phyloP scores from a whole-genome alignment of 35 echinoderm and acorn worm species.

The Nesometra sesokonis region DNA sequence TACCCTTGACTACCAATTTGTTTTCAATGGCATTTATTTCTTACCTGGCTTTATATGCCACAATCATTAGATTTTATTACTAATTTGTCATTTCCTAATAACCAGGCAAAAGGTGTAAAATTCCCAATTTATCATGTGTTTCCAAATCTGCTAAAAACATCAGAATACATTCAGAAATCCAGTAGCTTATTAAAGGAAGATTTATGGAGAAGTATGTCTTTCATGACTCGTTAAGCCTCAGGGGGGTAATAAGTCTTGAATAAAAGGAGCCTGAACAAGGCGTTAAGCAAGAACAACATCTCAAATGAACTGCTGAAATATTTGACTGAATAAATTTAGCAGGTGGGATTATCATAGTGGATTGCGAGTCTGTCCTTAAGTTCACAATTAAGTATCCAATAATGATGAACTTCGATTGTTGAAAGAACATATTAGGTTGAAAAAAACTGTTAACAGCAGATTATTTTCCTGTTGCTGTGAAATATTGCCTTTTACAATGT shows the following conservation, averaged over 20 bases:
- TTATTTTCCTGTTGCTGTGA: no score
- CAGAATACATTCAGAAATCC: neutral
- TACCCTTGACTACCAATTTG: neutral
- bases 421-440: neutral
- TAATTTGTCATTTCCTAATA: neutral
- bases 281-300: neutral
- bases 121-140: neutral
- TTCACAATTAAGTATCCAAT: neutral
- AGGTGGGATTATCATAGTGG: neutral
- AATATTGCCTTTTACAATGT: no score
- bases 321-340: neutral
- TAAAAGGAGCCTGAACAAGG: neutral
- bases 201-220: neutral
- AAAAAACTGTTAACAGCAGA: neutral
- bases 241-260: neutral
- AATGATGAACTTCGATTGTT: neutral
- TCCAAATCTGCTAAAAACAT: neutral
- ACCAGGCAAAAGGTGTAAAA: neutral
- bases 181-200: neutral
- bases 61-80: neutral
- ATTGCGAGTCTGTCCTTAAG: neutral
- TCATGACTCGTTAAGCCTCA: neutral
- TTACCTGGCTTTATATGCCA: neutral
- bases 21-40: neutral
- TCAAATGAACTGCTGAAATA: neutral